A percentile compares a stretch with the other conserved stretches of the same genome.
Conservation (phyloP, 2,888 invertebrate genomes). For the Tanypteryx hageni region DNA sequence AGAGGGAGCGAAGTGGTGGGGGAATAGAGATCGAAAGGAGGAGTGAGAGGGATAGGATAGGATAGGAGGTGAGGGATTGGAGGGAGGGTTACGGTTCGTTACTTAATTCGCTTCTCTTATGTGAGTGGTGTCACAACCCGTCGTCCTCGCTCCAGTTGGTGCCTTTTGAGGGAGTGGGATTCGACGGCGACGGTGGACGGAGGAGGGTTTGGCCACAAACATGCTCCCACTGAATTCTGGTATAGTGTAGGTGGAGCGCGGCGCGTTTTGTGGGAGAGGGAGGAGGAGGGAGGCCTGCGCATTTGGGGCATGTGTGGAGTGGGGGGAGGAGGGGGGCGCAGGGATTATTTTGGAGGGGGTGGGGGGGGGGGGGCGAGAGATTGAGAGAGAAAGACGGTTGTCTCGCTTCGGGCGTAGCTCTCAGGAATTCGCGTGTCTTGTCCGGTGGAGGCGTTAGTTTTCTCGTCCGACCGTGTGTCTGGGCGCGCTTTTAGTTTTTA, state of each 20-base stretch:
- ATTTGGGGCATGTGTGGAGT: no score
- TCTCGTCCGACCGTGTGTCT: not conserved
- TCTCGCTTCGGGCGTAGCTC: not conserved
- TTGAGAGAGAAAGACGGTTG: not conserved
- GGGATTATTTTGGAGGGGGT: not conserved
- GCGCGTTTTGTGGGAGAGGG: not conserved
- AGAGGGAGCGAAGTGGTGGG: not conserved
- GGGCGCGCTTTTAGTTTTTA: not conserved
- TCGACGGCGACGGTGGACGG: not conserved
- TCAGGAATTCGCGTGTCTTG: not conserved
- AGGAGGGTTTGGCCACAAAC: not conserved
- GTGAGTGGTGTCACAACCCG: slow-evolving; percentile 28
- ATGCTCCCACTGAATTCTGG: slow-evolving; percentile 32
- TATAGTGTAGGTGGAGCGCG: not conserved
- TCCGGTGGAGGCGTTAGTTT: not conserved
- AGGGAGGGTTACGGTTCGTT: not conserved
- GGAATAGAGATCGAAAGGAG: no score
- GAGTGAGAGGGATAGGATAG: no score
- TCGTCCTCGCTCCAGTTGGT: slow-evolving; percentile 28
- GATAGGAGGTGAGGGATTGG: not conserved
- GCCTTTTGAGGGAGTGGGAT: not conserved
- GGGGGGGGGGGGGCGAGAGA: not conserved
- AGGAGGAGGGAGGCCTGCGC: not conserved
- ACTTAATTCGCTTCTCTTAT: slow-evolving; percentile 21
- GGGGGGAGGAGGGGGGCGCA: no score